Evolutionary conservation across 2,797 vertebrate species (phyloP).

Genomic region (Gambelia wislizenii): DNA sequence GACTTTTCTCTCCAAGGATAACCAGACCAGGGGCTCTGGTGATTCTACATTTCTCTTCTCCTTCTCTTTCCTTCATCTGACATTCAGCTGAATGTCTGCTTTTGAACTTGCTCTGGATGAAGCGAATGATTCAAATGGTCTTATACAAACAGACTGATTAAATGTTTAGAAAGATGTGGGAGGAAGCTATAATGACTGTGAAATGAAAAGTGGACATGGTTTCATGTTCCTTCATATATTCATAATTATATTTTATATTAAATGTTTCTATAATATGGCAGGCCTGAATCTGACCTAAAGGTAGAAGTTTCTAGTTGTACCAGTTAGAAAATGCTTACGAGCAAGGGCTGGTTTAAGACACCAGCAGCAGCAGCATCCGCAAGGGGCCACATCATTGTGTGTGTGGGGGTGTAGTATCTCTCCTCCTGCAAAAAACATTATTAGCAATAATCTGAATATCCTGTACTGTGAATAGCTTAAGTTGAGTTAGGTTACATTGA

Average conservation of each 20-base stretch:
- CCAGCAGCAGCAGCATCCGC: too few species aligned
- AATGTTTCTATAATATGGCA: background rate
- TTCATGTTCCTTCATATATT: background rate
- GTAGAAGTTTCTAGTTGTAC: background rate
- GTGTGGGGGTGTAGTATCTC: too few species aligned
- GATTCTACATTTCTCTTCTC: too few species aligned
- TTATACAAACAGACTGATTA: background rate
- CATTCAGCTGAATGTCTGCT: background rate
- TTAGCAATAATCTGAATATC: too few species aligned
- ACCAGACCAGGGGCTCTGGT: too few species aligned
- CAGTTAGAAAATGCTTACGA: background rate
- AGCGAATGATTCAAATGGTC: background rate
- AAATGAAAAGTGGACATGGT: background rate
- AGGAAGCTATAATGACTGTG: background rate
- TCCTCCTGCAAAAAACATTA: too few species aligned
- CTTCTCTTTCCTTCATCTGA: too few species aligned
- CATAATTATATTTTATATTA: background rate
- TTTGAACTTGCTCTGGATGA: background rate
- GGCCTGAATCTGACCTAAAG: background rate
- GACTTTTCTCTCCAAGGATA: too few species aligned
- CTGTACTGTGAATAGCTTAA: too few species aligned
- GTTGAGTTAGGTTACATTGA: too few species aligned
- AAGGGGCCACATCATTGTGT: too few species aligned
- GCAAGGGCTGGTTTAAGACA: too few species aligned
- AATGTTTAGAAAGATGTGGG: background rate